Percentiles rank a stretch among this genome's conserved stretches.
These are phyloP conservation scores for Urocynchramus pylzowi DNA, from an alignment of 2,113 vertebrate genomes.

Conservation along the genomic window DNA sequence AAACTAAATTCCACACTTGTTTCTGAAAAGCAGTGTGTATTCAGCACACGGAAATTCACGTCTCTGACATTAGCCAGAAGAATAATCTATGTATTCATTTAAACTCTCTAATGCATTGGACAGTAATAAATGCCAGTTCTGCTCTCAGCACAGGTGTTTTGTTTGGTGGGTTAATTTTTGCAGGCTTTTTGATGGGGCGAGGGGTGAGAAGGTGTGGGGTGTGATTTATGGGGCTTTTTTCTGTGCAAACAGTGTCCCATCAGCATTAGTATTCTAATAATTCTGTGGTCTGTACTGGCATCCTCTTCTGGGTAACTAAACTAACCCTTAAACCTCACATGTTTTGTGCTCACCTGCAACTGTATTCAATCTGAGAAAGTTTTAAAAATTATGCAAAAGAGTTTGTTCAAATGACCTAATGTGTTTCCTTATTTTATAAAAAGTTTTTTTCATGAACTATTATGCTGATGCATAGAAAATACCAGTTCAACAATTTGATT, in stretches of 20 bases:
- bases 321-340: not conserved
- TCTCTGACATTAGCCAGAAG: not conserved
- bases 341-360: not conserved
- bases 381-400: not conserved
- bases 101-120: not conserved
- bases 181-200: not conserved
- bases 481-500: not conserved
- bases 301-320: not conserved
- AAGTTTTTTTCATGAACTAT: not conserved
- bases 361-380: not conserved
- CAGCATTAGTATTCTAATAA: not conserved
- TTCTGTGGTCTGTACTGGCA: not conserved
- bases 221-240: not conserved
- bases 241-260: accelerated
- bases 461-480: not conserved
- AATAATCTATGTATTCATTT: not conserved
- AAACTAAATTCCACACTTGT: not conserved
- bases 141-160: not conserved
- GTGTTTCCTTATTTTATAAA: not conserved
- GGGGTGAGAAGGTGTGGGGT: not conserved
- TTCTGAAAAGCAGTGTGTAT: not conserved
- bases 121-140: not conserved
- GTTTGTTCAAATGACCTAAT: not conserved
- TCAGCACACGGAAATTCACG: not conserved
- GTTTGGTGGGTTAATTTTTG: not conserved